Base-by-base conservation (phyloP, 2,113 vertebrate genomes). In the Lipophrys pholis region DNA sequence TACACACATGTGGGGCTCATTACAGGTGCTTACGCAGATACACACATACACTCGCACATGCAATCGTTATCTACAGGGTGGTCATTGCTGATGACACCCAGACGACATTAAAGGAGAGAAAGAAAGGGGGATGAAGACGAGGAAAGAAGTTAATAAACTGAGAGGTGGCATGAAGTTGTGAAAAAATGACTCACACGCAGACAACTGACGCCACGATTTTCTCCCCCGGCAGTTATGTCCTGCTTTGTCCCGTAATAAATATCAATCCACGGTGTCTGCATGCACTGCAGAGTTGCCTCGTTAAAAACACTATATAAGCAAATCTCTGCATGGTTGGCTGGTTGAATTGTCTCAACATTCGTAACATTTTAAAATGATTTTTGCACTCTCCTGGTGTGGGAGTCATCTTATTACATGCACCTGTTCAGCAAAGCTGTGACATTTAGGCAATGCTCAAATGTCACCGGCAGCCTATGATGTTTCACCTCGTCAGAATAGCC, bases 1-100 rank as follows among this genome's bases (percentile, higher is more conserved):
- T 84, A 88, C 73, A 85, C 87, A 92, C 91, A 94, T 90, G 90
- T 93, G 92, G 87, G 85, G 83, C 86, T 89, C 90, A 93, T 93
- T 92, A 89, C 90, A 88, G 92, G 89, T 92, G 89, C 82, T 91
- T 92, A 85, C 73, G 58, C 66, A 88, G 42, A 89, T 53, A 87
- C 7, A 42, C 41, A 42, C 41, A 42, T 8, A 42, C 41, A 42
- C 41, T 60, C 11, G 17, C 74, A 86, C 45, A 72, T 76, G 86
- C 82, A 30, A 30, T 30, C 21, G 21, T 92, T 80, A 84, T 93
- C 88, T 91, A 83, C 83, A 79, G 88, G 90, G 89, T 90, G 90
- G 91, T 82, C 92, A 85, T 1, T 54, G 56, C 65, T 65, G 73
- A 91, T 61, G 79, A 84, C 62, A 70, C 83, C 61, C 80, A 0